Evolutionary conservation across 2,888 invertebrate species (phyloP).

Genomic region (Fragum whitleyi): DNA sequence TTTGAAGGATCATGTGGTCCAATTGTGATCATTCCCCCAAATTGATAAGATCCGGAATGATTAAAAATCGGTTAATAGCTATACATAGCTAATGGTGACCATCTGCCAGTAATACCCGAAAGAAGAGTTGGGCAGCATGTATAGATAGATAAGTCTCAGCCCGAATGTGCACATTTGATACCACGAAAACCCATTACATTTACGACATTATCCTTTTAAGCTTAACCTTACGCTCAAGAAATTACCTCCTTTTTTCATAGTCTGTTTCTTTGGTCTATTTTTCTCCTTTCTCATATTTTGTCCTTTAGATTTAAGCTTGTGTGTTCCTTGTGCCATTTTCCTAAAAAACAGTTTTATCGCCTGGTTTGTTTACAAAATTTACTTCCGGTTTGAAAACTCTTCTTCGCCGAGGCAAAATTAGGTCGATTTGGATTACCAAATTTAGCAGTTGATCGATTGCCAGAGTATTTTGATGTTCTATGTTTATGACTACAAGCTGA

Average conservation of each 20-base stretch:
- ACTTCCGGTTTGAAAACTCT: conserved; percentile 46
- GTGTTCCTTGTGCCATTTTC: conserved; percentile 71
- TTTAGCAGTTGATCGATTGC: conserved; percentile 41
- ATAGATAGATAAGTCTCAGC: too few species aligned
- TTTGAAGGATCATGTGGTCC: too few species aligned
- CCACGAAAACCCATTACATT: neutral
- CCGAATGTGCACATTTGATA: too few species aligned
- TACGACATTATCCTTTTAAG: neutral
- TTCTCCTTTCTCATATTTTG: conserved; percentile 59
- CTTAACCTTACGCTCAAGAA: too few species aligned
- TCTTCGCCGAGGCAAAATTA: conserved; percentile 29
- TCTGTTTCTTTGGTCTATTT: conserved; percentile 58
- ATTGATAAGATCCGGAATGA: too few species aligned
- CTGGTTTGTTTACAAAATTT: conserved; percentile 37
- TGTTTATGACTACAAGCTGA: conserved; percentile 12
- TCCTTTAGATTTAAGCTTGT: conserved; percentile 63
- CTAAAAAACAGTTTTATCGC: neutral
- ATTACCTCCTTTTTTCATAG: conserved; percentile 68
- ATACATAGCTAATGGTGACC: too few species aligned
- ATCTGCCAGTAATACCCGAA: too few species aligned
- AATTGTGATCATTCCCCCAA: too few species aligned
- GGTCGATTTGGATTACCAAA: conserved; percentile 45
- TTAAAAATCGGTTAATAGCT: too few species aligned
- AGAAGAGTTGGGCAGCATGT: too few species aligned
- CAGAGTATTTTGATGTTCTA: conserved; percentile 26